Base-by-base conservation (phyloP, 2,797 vertebrate species). In the Eospalax fontanierii region DNA sequence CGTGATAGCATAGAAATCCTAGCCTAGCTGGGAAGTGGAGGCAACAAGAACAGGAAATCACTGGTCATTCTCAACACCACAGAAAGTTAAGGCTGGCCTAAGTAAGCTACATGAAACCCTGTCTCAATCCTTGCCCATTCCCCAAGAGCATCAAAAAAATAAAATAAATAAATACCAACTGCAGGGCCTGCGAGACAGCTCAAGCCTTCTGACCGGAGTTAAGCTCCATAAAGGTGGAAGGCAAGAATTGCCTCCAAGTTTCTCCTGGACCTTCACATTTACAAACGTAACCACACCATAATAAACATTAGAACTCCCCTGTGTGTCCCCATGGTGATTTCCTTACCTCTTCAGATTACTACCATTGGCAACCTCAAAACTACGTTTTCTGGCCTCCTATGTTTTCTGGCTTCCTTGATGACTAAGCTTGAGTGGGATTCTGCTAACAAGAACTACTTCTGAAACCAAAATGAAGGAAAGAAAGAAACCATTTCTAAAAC, bases 361-460 rank as follows among this genome's bases (percentile, higher is more conserved):
- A n/a, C 46, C 46, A 66, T 54, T 76, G 66, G 18, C 83, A 78
- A 95, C 28, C 89, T 83, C 2, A 87, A 87, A 87, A 87, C 57
- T 73, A 76, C 66, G 74, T 14, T 76, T 87, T 92, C 71, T 46
- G 61, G 40, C 63, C 70, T 92, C 70, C 57, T 83, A 50, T 46
- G 46, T 46, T 46, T 46, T 46, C 46, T 11, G 11, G 46, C 46
- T 11, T 46, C 46, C 11, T 46, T 46, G 46, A 46, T 46, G 14
- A 73, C 24, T 70, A 61, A 33, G 22, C 73, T 33, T 70, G n/a
- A 78, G 43, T 43, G 80, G 61, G 21, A 61, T 43, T 90, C 40
- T 78, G 12, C 43, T 16, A 70, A 35, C 11, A 30, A 88, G 28
- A 40, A 65, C 22, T 22, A 73, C 50, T 82, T 65, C 10, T 14